Base-by-base conservation (phyloP, 2,888 invertebrate species). In the Synanthedon andrenaeformis region DNA sequence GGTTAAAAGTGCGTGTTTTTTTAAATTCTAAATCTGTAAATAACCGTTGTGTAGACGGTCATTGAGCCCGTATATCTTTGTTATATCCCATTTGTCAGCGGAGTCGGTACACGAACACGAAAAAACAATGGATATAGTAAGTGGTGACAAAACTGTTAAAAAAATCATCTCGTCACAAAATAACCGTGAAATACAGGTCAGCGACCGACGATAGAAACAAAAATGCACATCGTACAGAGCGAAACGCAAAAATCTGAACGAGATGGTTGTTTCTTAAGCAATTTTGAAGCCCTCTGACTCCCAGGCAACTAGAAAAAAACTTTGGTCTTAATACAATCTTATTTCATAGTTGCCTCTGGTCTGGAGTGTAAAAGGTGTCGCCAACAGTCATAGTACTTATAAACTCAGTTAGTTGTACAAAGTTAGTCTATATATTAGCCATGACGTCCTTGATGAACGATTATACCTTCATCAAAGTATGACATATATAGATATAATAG, bases 171-270 rank as follows among this genome's bases (percentile, higher is more conserved):
- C 64, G 64, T 59, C 58, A 59, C 55, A 53, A 59, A 64, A 58
- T 55, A 59, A 64, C 65, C 66, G 66, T 67, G 66, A 74, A 74
- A 76, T 75, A 68, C 72, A 68, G 79, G 79, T 78, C 79, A 72
- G 62, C 67, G 76, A 72, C 77, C 77, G 72, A 52, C 58, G 62
- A 68, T 72, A 71, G 5, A 4, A 23, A 70, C n/a, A 67, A 68
- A 54, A 48, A 58, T 59, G 67, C 59, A 58, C 56, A 52, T 57
- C 60, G 59, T 60, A 67, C 69, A 67, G 67, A 62, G 62, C 70
- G 74, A 74, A 73, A 70, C 58, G 61, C 57, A 35, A 62, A 66
- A 69, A 67, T 67, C 66, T 61, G 63, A 58, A 1, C 8, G 8
- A 35, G 28, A 35, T 35, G 28, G 6, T 23, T 23, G 4, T 1